Conservation (phyloP, 2,797 vertebrate genomes). For the Xenopus petersii region DNA sequence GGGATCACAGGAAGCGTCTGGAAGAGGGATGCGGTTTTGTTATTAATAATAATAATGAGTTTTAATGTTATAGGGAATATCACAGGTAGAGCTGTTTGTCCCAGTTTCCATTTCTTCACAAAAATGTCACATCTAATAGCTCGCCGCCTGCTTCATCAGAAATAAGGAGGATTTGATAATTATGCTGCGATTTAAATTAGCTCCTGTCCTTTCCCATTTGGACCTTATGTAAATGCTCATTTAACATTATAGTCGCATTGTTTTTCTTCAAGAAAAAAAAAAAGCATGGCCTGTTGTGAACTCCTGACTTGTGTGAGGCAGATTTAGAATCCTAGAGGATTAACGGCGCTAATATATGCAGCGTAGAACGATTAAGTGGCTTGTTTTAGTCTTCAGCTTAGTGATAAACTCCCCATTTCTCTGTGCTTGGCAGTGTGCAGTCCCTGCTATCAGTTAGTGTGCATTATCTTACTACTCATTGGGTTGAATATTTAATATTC, state of each 20-base stretch:
- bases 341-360: slow-evolving; percentile 4
- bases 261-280: not conserved
- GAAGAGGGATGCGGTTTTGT: not conserved
- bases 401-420: not conserved
- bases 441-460: slow-evolving; percentile 1
- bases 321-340: not conserved
- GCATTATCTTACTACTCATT: not conserved
- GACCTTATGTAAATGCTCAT: slow-evolving; percentile 9
- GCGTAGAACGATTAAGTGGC: not conserved
- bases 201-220: not conserved
- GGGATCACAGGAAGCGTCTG: not conserved
- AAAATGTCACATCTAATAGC: slow-evolving; percentile 28
- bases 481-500: not conserved
- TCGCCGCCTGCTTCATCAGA: slow-evolving; percentile 22
- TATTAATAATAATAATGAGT: not conserved
- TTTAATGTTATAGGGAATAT: slow-evolving; percentile 8
- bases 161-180: slow-evolving; percentile 36
- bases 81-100: slow-evolving; percentile 2
- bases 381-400: slow-evolving; percentile 9
- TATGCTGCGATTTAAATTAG: slow-evolving; percentile 24
- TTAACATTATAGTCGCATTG: not conserved
- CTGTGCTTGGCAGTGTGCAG: not conserved
- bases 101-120: slow-evolving; percentile 17
- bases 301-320: not conserved
- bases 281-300: not conserved